phyloP scores from a whole-genome alignment of 1,140 invertebrate species.

The Drosophila kepulauana region DNA sequence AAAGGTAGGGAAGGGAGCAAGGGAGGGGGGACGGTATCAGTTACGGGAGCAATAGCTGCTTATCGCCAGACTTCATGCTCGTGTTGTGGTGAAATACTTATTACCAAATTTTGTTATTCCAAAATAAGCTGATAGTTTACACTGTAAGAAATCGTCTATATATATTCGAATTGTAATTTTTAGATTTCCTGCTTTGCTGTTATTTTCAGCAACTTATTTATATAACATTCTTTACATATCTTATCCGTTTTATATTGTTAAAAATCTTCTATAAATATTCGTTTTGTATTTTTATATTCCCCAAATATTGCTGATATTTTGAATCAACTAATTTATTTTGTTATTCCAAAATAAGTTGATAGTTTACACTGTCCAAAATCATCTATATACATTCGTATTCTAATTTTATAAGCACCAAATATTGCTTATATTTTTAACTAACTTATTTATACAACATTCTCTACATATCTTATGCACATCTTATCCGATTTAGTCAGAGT shows the following conservation, averaged over 20 bases:
- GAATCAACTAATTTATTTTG: background rate
- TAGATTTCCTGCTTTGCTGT: too few species aligned
- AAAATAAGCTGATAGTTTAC: constrained; percentile 3
- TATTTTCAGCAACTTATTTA: too few species aligned
- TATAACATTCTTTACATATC: too few species aligned
- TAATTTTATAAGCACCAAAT: too few species aligned
- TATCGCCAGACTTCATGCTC: constrained; percentile 16
- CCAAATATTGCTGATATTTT: too few species aligned
- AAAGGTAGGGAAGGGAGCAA: background rate
- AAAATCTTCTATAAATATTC: too few species aligned
- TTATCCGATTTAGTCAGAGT: background rate
- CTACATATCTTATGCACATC: background rate
- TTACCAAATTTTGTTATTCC: background rate
- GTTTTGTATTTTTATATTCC: too few species aligned
- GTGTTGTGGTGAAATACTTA: constrained; percentile 25
- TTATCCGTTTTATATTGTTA: too few species aligned
- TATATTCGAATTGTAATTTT: too few species aligned
- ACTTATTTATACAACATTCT: background rate
- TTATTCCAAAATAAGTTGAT: background rate
- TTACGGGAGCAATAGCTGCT: constrained; percentile 2
- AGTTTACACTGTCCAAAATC: constrained; percentile 8
- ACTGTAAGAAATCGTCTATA: background rate
- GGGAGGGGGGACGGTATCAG: background rate
- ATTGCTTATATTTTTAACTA: too few species aligned
- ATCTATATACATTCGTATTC: too few species aligned